A percentile compares a stretch with the other conserved stretches of the same genome.
These are phyloP conservation scores for Alca torda DNA, from an alignment of 2,797 vertebrate species.

Conservation along the genomic window DNA sequence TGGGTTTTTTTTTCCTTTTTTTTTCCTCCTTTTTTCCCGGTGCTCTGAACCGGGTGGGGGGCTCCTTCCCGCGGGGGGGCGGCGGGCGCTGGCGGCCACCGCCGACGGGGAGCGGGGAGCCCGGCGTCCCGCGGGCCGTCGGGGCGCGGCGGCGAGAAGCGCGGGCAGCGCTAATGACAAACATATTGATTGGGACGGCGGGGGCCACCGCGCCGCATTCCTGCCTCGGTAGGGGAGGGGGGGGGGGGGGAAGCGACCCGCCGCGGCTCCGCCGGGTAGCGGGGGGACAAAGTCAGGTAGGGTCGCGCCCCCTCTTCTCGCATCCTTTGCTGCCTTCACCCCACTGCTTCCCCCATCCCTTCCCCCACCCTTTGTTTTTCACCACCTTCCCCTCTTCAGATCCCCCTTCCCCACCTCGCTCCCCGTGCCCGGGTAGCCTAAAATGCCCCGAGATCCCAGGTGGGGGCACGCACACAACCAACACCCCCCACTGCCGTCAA, in stretches of 20 bases:
- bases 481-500: not conserved
- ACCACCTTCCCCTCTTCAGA: not conserved
- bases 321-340: not conserved
- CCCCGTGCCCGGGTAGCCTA: not conserved
- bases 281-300: constrained; percentile 38
- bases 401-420: not conserved
- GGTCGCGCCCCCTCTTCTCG: not conserved
- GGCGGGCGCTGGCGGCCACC: not conserved
- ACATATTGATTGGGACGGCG: constrained; percentile 86
- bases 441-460: not conserved
- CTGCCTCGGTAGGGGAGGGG: constrained; percentile 67
- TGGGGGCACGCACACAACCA: not conserved
- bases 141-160: constrained; percentile 5
- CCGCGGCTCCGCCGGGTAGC: constrained; percentile 43
- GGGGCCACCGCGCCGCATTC: constrained; percentile 71
- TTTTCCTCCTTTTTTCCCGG: accelerated
- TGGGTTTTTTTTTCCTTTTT: accelerated
- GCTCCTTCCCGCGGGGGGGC: not conserved
- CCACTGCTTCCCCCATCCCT: not conserved
- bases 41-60: not conserved
- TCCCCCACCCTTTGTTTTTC: not conserved
- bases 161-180: constrained; percentile 82
- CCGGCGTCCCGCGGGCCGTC: not conserved
- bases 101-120: not conserved
- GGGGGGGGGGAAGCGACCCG: constrained; percentile 74